Evolutionary conservation across 1,140 invertebrate genomes (phyloP).

Genomic region (Drosophila tani): DNA sequence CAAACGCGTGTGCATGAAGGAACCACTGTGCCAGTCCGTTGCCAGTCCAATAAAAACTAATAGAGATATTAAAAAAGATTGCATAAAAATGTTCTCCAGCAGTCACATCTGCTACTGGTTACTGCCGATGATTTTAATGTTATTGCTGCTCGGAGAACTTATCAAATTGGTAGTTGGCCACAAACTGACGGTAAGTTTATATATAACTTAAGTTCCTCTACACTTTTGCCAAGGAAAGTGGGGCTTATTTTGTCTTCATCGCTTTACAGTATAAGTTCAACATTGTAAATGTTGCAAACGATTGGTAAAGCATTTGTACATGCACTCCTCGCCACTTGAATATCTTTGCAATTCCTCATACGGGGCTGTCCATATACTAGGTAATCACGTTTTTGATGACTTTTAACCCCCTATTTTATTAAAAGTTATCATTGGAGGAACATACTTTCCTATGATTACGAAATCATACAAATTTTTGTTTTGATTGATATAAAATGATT

Average conservation of each 20-base stretch:
- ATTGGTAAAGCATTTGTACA: too few species aligned
- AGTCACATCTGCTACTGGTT: neutral
- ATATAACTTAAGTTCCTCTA: neutral
- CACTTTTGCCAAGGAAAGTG: neutral
- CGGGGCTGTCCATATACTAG: too few species aligned
- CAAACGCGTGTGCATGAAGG: neutral
- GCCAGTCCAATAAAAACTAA: neutral
- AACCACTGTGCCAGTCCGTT: neutral
- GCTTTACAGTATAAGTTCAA: too few species aligned
- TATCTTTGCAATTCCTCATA: too few species aligned
- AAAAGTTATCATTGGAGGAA: too few species aligned
- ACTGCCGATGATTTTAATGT: neutral
- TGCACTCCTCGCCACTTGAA: too few species aligned
- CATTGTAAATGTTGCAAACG: neutral
- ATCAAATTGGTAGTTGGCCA: conserved; percentile 1
- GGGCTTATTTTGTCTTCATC: too few species aligned
- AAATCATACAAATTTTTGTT: too few species aligned
- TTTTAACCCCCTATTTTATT: too few species aligned
- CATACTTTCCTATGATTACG: too few species aligned
- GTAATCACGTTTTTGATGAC: too few species aligned
- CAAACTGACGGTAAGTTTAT: conserved; percentile 7
- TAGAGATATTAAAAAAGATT: conserved; percentile 1
- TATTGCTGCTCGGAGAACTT: neutral
- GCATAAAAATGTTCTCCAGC: neutral
- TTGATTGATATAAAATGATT: too few species aligned